Base-by-base conservation (phyloP, 2,888 invertebrate species). In the Sclerodermus sp. region DNA sequence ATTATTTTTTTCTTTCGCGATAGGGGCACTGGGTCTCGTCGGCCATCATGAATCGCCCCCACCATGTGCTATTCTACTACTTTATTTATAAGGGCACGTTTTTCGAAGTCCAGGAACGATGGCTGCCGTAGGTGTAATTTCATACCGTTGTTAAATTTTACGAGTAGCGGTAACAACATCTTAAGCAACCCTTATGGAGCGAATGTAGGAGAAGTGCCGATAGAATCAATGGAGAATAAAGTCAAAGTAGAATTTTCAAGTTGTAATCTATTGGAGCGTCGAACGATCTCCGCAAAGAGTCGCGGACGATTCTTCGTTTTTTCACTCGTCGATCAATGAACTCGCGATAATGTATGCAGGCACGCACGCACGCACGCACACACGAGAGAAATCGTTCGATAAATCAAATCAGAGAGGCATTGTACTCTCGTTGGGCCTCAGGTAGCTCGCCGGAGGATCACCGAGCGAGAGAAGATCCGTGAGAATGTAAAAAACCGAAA, bases 371-470 rank as follows among this genome's bases (percentile, higher is more conserved):
- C 51, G 52, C n/a, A 23, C 49, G 51, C 55, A 39, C 43, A 37
- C 44, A 51, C 51, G 52, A 53, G 46, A 57, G 55, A 58, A 57
- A 68, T 71, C 67, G 68, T 54, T 70, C 71, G 68, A 72, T 74
- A 73, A 76, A 75, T 75, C 75, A 74, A 75, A 73, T 74, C 71
- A 71, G 63, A 57, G 59, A 67, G 66, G 71, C 68, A 74, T 75
- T 74, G 74, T 74, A 57, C 55, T 47, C 46, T 51, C 45, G 52
- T 49, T 14, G 8, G 49, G 47, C 53, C 56, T 64, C 62, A 64
- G 57, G 58, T 60, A 62, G 53, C 18, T 23, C 23, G 42, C 47
- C 41, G 38, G 52, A n/a, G n/a, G 46, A 49, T 49, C 43, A 49
- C 39, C 45, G 46, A 47, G 48, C 48, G 56, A 51, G 53, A 41